Conservation (phyloP, 2,797 vertebrate species). For the Bradypodion pumilum region DNA sequence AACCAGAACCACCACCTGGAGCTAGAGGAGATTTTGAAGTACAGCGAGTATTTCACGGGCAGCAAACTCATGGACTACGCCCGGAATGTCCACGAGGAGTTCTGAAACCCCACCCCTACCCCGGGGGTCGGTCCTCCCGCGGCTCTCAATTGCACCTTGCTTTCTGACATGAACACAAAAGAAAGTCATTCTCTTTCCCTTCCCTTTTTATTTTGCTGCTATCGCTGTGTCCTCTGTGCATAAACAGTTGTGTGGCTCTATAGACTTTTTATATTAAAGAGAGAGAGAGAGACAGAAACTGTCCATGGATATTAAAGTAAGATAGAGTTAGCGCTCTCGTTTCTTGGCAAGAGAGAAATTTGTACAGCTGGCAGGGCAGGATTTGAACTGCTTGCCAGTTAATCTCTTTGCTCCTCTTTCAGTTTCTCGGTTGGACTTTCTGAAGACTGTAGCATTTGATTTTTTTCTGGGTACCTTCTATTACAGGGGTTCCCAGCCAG, state of each 20-base stretch:
- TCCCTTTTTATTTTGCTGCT: conserved; percentile 66
- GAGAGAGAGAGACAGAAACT: not conserved
- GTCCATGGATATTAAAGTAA: conserved; percentile 9
- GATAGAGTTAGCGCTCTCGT: not conserved
- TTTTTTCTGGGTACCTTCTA: too few relatives aligned
- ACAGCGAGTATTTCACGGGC: conserved; percentile 97
- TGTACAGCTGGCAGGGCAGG: not conserved
- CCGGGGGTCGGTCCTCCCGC: not conserved
- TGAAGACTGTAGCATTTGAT: conserved; percentile 19
- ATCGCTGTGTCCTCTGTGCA: conserved; percentile 49
- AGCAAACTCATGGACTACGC: conserved; percentile 99
- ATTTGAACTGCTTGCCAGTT: not conserved
- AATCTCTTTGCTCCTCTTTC: not conserved
- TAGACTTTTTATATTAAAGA: not conserved
- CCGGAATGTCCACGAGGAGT: conserved; percentile 96
- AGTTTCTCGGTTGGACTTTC: not conserved
- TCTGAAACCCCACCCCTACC: conserved; percentile 78
- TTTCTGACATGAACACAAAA: not conserved
- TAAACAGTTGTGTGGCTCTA: conserved; percentile 30
- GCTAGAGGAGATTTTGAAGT: conserved; percentile 95
- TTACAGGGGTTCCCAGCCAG: too few relatives aligned
- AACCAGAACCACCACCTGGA: conserved; percentile 92
- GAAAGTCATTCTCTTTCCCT: conserved; percentile 38
- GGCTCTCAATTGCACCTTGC: conserved; percentile 41
- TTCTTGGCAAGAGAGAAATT: not conserved